Base-by-base conservation (phyloP, 2,888 invertebrate genomes). In the Gerris lacustris region DNA sequence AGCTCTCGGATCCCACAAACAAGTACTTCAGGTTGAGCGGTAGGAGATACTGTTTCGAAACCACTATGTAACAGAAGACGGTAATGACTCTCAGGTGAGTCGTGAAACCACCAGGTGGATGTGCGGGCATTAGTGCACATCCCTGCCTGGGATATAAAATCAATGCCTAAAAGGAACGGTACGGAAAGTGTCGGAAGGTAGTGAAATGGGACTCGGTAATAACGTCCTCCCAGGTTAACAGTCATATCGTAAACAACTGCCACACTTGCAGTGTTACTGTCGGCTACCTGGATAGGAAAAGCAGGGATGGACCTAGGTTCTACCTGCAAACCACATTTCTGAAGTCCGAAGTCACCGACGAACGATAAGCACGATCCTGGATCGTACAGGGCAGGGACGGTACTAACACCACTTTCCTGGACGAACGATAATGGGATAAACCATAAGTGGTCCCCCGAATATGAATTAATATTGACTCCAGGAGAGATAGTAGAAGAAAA, bases 291-390 rank as follows among this genome's bases (percentile, higher is more conserved):
- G 31, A 66, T 66, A 15, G 44, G 63, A 44, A 69, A 69, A 31
- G 31, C 31, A 31, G 31, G 31, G 31, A 31, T 31, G 31, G 31
- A 31, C 31, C 31, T 31, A 7, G 69, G 66, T 43, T 15, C 45
- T 9, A 66, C n/a, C 4, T 31, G 15, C 6, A 6, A 63, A 64
- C 45, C 11, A 31, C 6, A 64, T 45, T 5, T 45, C 44, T 44
- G 44, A 11, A 45, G 66, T 18, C 69, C 44, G 17, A 17, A 6
- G 6, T 69, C 66, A 5, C 69, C 66, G 43, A 69, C 45, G 18
- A 69, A 69, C 7, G 66, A 69, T 18, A 66, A 18, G 44, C 69
- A 47, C 9, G 69, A 69, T 17, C 69, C 69, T n/a, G 69, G 44
- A 6, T 69, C 69, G n/a, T n/a, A 31, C 31, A 31, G 31, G 31